phyloP scores from a whole-genome alignment of 2,888 invertebrate species.

The Chymomyza amoena region DNA sequence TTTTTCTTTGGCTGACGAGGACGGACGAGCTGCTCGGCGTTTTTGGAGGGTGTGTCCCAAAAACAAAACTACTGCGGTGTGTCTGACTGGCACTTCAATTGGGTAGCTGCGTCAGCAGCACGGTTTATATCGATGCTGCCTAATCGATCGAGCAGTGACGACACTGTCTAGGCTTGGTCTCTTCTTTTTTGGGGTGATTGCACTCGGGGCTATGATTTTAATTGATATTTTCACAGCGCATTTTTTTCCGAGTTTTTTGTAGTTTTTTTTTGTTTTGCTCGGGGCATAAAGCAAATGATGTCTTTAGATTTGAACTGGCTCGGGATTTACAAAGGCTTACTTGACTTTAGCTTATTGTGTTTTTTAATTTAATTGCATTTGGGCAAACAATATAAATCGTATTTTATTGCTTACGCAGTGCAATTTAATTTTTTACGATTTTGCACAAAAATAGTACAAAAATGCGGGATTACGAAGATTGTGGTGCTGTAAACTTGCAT shows the following conservation, averaged over 20 bases:
- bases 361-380: conserved; percentile 62
- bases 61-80: conserved; percentile 60
- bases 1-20: conserved; percentile 31
- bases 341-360: conserved; percentile 43
- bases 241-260: conserved; percentile 29
- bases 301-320: conserved; percentile 55
- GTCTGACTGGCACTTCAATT: conserved; percentile 44
- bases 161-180: conserved; percentile 28
- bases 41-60: conserved; percentile 65
- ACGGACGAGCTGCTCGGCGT: conserved; percentile 7
- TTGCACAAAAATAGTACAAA: conserved; percentile 62
- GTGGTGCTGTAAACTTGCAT: background rate
- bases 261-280: conserved; percentile 35
- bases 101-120: background rate
- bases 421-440: conserved; percentile 75
- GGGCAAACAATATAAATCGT: conserved; percentile 67
- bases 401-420: conserved; percentile 59
- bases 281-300: conserved; percentile 64
- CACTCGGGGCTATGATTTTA: conserved; percentile 52
- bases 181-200: conserved; percentile 58
- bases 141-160: conserved; percentile 60
- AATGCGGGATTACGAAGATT: background rate
- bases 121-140: conserved; percentile 46
- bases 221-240: conserved; percentile 38
- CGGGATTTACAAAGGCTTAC: background rate